Evolutionary conservation across 2,888 invertebrate species (phyloP).

Genomic region (Tenthredo notha): DNA sequence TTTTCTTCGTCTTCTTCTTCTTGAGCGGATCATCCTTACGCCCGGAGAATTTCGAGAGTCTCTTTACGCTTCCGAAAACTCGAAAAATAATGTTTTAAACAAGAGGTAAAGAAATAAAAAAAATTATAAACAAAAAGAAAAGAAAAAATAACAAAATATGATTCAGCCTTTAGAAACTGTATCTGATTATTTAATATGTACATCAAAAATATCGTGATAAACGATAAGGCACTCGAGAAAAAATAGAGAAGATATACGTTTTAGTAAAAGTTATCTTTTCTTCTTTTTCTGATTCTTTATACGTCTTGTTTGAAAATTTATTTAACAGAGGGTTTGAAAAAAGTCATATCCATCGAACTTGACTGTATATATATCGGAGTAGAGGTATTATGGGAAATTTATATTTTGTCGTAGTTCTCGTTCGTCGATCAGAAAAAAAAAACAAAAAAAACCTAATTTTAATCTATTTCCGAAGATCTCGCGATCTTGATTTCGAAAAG

Average conservation of each 20-base stretch:
- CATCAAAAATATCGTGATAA: neutral
- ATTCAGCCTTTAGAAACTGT: neutral
- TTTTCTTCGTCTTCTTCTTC: neutral
- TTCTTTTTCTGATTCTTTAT: neutral
- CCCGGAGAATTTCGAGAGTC: conserved; percentile 6
- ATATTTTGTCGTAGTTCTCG: neutral
- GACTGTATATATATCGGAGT: no score
- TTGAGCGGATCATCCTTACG: neutral
- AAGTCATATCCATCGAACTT: neutral
- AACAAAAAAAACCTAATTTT: neutral
- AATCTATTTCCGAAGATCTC: neutral
- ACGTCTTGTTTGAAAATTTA: no score
- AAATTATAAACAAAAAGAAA: neutral
- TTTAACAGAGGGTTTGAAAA: neutral
- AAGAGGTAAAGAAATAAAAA: neutral
- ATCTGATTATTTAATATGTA: neutral
- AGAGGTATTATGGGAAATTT: neutral
- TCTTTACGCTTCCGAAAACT: neutral
- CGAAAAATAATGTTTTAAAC: neutral
- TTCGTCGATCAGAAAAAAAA: neutral
- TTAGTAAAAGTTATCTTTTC: no score
- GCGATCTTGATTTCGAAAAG: conserved; percentile 34
- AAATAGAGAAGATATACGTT: neutral
- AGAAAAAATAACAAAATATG: neutral
- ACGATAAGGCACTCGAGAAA: neutral